These are phyloP conservation scores for Trachemys scripta DNA, from an alignment of 2,113 vertebrate genomes.

Conservation along the genomic window DNA sequence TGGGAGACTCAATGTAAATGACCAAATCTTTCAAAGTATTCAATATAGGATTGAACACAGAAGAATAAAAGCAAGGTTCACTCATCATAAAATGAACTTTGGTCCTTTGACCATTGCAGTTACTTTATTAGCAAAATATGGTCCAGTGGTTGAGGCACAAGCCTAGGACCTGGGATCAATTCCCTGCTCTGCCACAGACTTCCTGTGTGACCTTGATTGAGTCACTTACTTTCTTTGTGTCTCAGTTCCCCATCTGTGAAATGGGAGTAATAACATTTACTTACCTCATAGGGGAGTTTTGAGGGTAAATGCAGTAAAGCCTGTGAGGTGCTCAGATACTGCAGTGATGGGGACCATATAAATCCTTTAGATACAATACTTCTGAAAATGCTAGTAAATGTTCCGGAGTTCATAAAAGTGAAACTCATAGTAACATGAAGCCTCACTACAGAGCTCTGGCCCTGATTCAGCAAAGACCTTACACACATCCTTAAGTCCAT, in stretches of 20 bases:
- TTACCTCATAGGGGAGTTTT: background rate
- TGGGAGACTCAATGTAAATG: background rate
- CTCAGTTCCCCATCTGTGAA: background rate
- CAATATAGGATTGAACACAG: background rate
- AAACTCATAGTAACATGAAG: background rate
- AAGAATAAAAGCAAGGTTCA: background rate
- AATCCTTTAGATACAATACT: background rate
- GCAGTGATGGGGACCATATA: background rate
- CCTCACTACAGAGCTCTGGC: background rate
- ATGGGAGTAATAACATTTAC: background rate
- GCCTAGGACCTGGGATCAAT: background rate
- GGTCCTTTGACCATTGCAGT: background rate
- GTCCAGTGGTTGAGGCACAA: background rate
- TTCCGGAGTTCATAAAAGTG: background rate
- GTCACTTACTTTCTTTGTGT: background rate
- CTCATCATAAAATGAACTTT: background rate
- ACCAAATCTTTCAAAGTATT: background rate
- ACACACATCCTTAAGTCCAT: background rate
- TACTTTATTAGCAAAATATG: background rate
- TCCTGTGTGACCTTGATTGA: background rate
- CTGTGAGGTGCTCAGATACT: background rate
- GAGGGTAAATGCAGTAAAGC: background rate
- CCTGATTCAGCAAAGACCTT: background rate
- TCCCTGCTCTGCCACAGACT: background rate
- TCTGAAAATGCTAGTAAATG: background rate